A percentile compares a stretch with the other conserved stretches of the same genome.
Conservation (phyloP, 1,140 invertebrate genomes). For the Heliothis subflexa region DNA sequence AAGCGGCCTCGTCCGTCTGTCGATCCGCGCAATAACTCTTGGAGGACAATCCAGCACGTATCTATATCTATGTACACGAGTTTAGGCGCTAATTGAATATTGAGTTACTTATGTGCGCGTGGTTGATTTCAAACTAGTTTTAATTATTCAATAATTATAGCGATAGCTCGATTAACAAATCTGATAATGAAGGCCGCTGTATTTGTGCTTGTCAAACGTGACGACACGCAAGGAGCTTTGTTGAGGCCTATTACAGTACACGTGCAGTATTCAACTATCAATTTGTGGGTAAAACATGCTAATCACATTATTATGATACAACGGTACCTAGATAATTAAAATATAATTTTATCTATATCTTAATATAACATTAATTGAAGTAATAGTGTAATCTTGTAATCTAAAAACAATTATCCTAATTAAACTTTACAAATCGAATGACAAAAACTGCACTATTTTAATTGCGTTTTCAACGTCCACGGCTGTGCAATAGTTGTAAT, state of each 20-base stretch:
- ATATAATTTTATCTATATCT: too few relatives aligned
- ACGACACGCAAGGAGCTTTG: conserved; percentile 20
- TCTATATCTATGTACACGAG: neutral
- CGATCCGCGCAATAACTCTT: conserved; percentile 13
- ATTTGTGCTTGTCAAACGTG: conserved; percentile 25
- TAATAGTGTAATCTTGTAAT: neutral
- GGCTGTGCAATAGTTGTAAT: neutral
- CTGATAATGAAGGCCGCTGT: conserved; percentile 42
- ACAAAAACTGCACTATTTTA: conserved; percentile 10
- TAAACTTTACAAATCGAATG: conserved; percentile 6
- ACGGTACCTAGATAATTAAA: too few relatives aligned
- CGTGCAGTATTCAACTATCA: neutral
- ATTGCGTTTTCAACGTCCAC: conserved; percentile 18
- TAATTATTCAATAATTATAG: conserved; percentile 57
- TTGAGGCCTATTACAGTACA: neutral
- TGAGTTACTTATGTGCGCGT: conserved; percentile 50
- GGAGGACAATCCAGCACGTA: conserved; percentile 31
- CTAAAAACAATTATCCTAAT: neutral
- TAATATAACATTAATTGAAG: neutral
- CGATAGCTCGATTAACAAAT: conserved; percentile 51
- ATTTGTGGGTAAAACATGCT: neutral
- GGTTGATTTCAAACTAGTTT: conserved; percentile 56
- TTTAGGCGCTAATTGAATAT: conserved; percentile 58
- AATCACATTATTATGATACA: neutral
- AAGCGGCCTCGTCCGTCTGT: conserved; percentile 45